These are phyloP conservation scores for Crioceris asparagi DNA, from an alignment of 2,888 invertebrate species.

Conservation along the genomic window DNA sequence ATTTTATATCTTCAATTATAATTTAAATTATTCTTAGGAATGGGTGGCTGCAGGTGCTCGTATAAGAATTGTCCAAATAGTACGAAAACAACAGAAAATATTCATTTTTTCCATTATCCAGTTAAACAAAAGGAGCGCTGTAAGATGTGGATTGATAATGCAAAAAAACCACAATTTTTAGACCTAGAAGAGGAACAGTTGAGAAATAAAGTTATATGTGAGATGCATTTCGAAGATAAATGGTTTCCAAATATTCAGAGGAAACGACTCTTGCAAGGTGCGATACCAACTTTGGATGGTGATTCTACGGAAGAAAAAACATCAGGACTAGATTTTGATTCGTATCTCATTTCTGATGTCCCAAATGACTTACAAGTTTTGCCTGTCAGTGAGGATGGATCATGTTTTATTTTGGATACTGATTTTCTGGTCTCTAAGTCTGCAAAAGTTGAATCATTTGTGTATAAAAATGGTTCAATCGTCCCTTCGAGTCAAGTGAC, in stretches of 20 bases:
- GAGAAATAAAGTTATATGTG: conserved; percentile 49
- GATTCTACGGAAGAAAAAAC: no score
- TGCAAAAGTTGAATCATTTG: conserved; percentile 28
- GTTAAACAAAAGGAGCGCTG: conserved; percentile 49
- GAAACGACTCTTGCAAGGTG: conserved; percentile 44
- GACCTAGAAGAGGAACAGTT: conserved; percentile 47
- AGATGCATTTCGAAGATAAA: conserved; percentile 46
- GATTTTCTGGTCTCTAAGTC: conserved; percentile 25
- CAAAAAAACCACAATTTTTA: conserved; percentile 42
- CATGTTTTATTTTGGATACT: conserved; percentile 29
- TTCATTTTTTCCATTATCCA: conserved; percentile 52
- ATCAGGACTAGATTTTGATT: no score
- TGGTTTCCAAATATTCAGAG: conserved; percentile 44
- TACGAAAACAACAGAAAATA: conserved; percentile 38
- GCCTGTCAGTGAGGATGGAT: conserved; percentile 32
- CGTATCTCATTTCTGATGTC: no score
- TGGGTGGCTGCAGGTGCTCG: conserved; percentile 52
- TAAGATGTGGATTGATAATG: conserved; percentile 47
- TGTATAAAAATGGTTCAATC: conserved; percentile 31
- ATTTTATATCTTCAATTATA: background rate
- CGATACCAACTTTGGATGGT: conserved; percentile 45
- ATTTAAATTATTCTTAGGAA: conserved; percentile 23
- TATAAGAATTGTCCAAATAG: conserved; percentile 44
- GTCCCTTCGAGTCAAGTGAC: conserved; percentile 20
- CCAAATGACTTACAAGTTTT: conserved; percentile 25